These are phyloP conservation scores for Xenops minutus DNA, from an alignment of 2,797 vertebrate species.

Conservation along the genomic window DNA sequence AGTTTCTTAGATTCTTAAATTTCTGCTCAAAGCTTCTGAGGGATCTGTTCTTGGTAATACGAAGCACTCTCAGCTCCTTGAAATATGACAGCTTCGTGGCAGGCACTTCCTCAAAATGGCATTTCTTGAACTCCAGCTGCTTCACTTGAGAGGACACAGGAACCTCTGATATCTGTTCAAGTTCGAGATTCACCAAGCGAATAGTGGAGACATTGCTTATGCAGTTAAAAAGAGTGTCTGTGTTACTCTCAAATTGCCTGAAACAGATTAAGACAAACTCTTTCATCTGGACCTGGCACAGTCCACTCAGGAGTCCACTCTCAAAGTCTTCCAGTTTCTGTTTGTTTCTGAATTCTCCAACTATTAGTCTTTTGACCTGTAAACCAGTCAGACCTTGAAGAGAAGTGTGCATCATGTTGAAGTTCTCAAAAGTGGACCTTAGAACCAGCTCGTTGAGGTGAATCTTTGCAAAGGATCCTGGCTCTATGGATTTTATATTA, in stretches of 20 bases:
- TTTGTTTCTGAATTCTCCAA: slow-evolving; percentile 68
- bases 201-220: slow-evolving; percentile 62
- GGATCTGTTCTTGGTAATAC: slow-evolving; percentile 32
- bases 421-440: slow-evolving; percentile 69
- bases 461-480: slow-evolving; percentile 66
- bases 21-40: not conserved
- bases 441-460: slow-evolving; percentile 67
- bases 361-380: slow-evolving; percentile 54
- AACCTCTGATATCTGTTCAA: not conserved
- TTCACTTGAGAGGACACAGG: slow-evolving; percentile 34
- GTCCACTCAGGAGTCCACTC: slow-evolving; percentile 40
- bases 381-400: slow-evolving; percentile 74
- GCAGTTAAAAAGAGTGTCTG: slow-evolving; percentile 54
- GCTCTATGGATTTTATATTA: slow-evolving; percentile 69
- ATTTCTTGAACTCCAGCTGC: slow-evolving; percentile 50
- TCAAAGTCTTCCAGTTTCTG: not conserved
- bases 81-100: slow-evolving; percentile 4
- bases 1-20: not conserved
- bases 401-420: slow-evolving; percentile 31
- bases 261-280: slow-evolving; percentile 67
- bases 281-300: slow-evolving; percentile 71
- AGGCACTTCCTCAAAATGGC: slow-evolving; percentile 29
- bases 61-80: slow-evolving; percentile 56
- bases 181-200: slow-evolving; percentile 18
- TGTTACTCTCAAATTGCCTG: rapidly evolving